Base-by-base conservation (phyloP, 2,797 vertebrate species). In the Spinus pinus region DNA sequence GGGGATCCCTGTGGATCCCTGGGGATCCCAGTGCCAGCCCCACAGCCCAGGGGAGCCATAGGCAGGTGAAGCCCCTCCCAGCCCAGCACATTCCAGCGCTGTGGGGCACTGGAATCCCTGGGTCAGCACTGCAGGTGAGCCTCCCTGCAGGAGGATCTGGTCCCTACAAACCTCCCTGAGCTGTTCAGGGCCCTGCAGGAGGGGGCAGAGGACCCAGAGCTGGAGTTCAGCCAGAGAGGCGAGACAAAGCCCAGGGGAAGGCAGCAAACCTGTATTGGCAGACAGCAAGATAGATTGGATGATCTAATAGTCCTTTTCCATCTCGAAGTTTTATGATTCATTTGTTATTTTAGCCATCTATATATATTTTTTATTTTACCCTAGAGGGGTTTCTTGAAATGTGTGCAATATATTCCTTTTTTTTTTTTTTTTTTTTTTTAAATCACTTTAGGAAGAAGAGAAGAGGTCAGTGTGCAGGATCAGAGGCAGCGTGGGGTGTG, bases 271-370 rank as follows among this genome's bases (percentile, higher is more conserved):
- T 96, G 85, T 16, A 89, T 70, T 64, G 91, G 95, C 92, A 94
- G 92, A 82, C 94, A 93, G 92, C 91, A 94, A 96, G 95, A 94
- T 94, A 54, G 62, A 96, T 88, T 46, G 95, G 84, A 95, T 96
- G 97, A 95, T 95, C 97, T 96, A 96, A 97, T 97, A 91, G 94
- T 87, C 86, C 93, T 96, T 93, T 65, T 95, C 92, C 92, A 91
- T 96, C 95, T 92, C 95, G 20, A 89, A 91, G 95, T 95, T 90
- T 94, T 91, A 95, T 96, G 97, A 97, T 96, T 97, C 96, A 97
- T 97, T 95, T 96, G 96, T 96, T 96, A 96, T 97, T 96, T 96
- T 95, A 97, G 96, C 93, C 90, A 91, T 96, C 94, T 92, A 73
- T 96, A 95, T 83, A 80, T 95, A 64, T 88, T 42, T 93, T 97